These are phyloP conservation scores for Daubentonia madagascariensis DNA, from an alignment of 2,113 vertebrate genomes.

Conservation along the genomic window DNA sequence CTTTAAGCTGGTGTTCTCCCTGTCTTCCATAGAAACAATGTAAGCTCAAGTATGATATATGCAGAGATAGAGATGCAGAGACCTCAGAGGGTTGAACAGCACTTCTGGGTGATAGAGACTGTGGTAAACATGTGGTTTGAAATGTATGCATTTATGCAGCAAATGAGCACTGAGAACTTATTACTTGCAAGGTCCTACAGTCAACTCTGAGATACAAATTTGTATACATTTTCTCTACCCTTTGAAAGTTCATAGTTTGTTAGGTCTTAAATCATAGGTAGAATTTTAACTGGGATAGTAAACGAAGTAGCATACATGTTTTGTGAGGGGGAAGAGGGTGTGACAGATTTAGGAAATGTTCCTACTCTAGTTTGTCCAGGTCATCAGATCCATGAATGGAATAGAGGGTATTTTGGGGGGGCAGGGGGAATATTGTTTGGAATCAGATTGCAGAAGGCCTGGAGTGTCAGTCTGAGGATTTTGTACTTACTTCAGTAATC, in stretches of 20 bases:
- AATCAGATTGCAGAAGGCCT: neutral
- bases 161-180: neutral
- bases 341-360: neutral
- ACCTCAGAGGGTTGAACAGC: neutral
- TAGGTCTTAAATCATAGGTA: neutral
- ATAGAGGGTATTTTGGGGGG: neutral
- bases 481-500: neutral
- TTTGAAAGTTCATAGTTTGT: neutral
- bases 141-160: neutral
- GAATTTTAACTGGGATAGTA: neutral
- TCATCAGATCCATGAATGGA: neutral
- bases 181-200: neutral
- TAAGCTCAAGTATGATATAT: neutral
- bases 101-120: neutral
- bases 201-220: neutral
- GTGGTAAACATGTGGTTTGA: neutral
- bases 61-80: neutral
- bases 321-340: neutral
- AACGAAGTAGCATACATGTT: neutral
- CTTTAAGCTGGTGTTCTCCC: neutral
- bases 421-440: neutral
- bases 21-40: neutral
- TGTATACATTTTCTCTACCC: neutral
- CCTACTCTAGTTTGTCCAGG: neutral
- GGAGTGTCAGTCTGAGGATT: neutral